Evolutionary conservation across 1,140 invertebrate species (phyloP).

Genomic region (Coenobita brevimanus): DNA sequence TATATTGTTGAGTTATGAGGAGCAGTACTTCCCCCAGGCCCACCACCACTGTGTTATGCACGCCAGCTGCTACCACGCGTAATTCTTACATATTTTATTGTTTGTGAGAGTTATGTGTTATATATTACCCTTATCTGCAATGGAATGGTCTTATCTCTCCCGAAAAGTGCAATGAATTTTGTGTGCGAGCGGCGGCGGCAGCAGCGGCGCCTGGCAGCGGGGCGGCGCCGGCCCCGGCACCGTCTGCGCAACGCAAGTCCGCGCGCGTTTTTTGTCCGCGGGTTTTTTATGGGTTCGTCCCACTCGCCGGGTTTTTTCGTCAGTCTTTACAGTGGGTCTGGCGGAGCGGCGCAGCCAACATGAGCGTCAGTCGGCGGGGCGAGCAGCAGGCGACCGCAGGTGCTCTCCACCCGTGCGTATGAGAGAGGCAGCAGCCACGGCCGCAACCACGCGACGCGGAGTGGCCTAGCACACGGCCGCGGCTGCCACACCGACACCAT

Average conservation of each 20-base stretch:
- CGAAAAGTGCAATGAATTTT: conserved; percentile 56
- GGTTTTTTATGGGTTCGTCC: conserved; percentile 64
- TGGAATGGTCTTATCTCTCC: conserved; percentile 45
- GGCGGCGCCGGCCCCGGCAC: conserved; percentile 49
- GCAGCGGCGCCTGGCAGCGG: conserved; percentile 19
- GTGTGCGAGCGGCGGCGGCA: not conserved
- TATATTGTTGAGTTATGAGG: conserved; percentile 51
- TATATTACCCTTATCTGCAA: conserved; percentile 55
- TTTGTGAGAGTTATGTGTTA: conserved; percentile 42
- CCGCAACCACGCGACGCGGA: conserved; percentile 44
- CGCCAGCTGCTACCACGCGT: conserved; percentile 36
- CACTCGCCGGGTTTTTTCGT: conserved; percentile 62
- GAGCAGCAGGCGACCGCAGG: conserved; percentile 59
- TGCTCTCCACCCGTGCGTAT: conserved; percentile 48
- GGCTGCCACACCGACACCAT: too few relatives aligned
- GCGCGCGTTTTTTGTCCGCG: conserved; percentile 59
- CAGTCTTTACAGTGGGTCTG: conserved; percentile 64
- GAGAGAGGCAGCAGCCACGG: conserved; percentile 50
- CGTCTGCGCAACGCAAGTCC: conserved; percentile 60
- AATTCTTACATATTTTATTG: conserved; percentile 41
- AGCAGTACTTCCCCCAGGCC: conserved; percentile 36
- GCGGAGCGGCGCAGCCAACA: conserved; percentile 61
- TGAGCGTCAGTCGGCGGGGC: conserved; percentile 63
- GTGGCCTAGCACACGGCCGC: too few relatives aligned
- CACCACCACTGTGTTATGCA: conserved; percentile 8